Percentiles rank a stretch among this genome's conserved stretches.
Conservation (phyloP, 1,140 invertebrate genomes). For the Drosophila elegans region DNA sequence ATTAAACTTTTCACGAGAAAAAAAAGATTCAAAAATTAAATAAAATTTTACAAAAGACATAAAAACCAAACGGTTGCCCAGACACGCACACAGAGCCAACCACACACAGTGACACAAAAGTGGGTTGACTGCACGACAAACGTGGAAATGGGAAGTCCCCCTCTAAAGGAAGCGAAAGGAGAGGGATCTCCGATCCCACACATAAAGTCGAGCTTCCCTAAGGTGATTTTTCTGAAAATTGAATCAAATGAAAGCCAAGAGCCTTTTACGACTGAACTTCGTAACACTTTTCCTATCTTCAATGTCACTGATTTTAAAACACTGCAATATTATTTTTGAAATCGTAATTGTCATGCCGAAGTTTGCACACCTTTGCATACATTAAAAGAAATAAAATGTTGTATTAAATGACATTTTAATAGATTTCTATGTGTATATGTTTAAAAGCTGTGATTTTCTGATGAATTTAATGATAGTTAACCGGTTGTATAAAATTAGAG, state of each 20-base stretch:
- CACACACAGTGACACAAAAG: conserved; percentile 13
- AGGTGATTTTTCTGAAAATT: conserved; percentile 16
- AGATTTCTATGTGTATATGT: too few species aligned
- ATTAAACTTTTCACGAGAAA: conserved; percentile 78
- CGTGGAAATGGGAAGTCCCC: conserved; percentile 3
- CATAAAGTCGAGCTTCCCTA: conserved; percentile 23
- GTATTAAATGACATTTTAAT: too few species aligned
- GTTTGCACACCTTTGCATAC: too few species aligned
- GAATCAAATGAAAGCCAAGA: conserved; percentile 1
- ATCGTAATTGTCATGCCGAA: too few species aligned
- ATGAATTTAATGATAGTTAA: too few species aligned
- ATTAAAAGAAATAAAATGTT: too few species aligned
- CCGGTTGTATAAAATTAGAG: too few species aligned
- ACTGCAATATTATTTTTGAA: background rate
- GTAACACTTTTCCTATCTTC: background rate
- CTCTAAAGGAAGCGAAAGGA: background rate
- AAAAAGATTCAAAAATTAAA: conserved; percentile 83
- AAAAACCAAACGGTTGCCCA: conserved; percentile 75
- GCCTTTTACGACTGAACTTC: background rate
- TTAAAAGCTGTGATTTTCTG: too few species aligned
- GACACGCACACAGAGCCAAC: conserved; percentile 14
- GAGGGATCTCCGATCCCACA: conserved; percentile 9
- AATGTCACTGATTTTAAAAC: background rate
- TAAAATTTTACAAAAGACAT: conserved; percentile 83
- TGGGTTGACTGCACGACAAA: conserved; percentile 36